These are phyloP conservation scores for Drosophila burlai DNA, from an alignment of 1,140 invertebrate genomes.

Conservation along the genomic window DNA sequence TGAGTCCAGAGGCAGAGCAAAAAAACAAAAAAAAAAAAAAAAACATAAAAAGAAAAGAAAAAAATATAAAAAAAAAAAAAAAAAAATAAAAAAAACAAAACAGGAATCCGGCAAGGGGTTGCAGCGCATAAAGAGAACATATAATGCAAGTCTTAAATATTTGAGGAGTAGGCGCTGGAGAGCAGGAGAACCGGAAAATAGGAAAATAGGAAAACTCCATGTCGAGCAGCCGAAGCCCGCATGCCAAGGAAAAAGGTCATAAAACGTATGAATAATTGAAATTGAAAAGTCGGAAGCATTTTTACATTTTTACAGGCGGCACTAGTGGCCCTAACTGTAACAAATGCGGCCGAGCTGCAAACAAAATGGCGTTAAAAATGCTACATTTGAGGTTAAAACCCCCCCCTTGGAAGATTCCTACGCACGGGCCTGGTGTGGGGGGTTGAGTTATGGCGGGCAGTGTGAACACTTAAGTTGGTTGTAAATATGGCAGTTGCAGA, in stretches of 20 bases:
- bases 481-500: conserved; percentile 8
- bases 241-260: conserved; percentile 81
- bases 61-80: conserved; percentile 5
- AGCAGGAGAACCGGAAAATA: conserved; percentile 8
- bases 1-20: background rate
- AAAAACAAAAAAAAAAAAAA: background rate
- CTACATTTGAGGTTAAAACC: too few species aligned
- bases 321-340: conserved; percentile 37
- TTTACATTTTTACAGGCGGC: conserved; percentile 70
- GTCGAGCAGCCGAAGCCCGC: conserved; percentile 12
- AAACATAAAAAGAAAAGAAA: conserved; percentile 3
- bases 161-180: conserved; percentile 68
- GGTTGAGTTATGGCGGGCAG: conserved; percentile 32
- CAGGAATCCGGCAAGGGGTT: conserved; percentile 9
- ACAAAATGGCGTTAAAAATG: conserved; percentile 79
- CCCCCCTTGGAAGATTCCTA: too few species aligned
- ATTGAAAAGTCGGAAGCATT: conserved; percentile 80
- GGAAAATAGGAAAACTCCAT: conserved; percentile 18
- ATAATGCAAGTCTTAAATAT: conserved; percentile 80
- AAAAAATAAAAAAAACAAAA: conserved; percentile 31
- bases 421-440: too few species aligned
- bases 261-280: conserved; percentile 83
- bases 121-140: conserved; percentile 47
- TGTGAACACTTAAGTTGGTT: conserved; percentile 13
- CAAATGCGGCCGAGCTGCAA: conserved; percentile 49